Evolutionary conservation across 1,140 invertebrate species (phyloP).

Genomic region (Diorhabda sublineata): DNA sequence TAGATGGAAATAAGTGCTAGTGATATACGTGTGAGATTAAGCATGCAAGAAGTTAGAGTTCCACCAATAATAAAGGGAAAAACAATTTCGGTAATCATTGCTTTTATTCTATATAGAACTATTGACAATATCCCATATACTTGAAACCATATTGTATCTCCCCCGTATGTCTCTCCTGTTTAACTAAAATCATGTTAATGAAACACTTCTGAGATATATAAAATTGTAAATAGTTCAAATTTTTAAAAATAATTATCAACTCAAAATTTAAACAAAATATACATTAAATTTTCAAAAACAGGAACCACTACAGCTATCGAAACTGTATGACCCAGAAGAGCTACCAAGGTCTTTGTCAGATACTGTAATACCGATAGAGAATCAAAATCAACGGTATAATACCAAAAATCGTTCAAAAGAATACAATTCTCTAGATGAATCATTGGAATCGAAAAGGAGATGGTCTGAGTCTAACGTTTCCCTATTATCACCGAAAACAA

Average conservation of each 20-base stretch:
- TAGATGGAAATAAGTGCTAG: conserved; percentile 65
- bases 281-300: neutral
- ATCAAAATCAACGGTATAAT: neutral
- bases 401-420: neutral
- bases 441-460: neutral
- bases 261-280: no score
- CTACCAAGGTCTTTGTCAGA: conserved; percentile 4
- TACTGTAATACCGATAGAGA: neutral
- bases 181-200: no score
- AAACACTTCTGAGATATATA: no score
- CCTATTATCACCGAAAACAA: conserved; percentile 15
- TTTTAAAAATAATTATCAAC: no score
- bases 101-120: no score
- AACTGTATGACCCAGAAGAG: conserved; percentile 5
- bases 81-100: neutral
- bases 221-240: no score
- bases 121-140: no score
- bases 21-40: conserved; percentile 62
- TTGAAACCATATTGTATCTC: no score
- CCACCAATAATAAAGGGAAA: neutral
- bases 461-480: conserved; percentile 4
- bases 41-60: conserved; percentile 24
- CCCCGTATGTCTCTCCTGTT: no score
- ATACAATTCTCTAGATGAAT: neutral
- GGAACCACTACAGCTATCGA: conserved; percentile 6